Evolutionary conservation across 2,888 invertebrate species (phyloP).

Genomic region (Osmoderma eremita): DNA sequence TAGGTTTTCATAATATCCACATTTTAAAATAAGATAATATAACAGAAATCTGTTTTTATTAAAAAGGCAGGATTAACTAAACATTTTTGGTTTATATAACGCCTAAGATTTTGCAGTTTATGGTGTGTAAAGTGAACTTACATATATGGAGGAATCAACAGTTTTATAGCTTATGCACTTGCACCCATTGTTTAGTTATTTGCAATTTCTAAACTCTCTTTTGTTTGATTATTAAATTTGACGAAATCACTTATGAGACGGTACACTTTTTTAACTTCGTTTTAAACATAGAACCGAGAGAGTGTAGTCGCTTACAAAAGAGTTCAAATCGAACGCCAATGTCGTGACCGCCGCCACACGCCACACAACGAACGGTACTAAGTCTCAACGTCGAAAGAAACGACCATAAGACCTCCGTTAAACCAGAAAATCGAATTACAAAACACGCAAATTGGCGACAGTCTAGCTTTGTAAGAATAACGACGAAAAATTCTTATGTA

Average conservation of each 20-base stretch:
- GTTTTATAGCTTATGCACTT: slow-evolving; percentile 2
- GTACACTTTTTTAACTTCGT: slow-evolving; percentile 10
- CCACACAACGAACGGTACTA: slow-evolving; percentile 33
- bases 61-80: too few relatives aligned
- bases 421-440: slow-evolving; percentile 38
- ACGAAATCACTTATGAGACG: slow-evolving; percentile 14
- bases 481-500: slow-evolving; percentile 29
- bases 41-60: too few relatives aligned
- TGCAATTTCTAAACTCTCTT: too few relatives aligned
- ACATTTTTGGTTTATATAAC: too few relatives aligned
- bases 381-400: slow-evolving; percentile 32
- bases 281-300: neutral
- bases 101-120: too few relatives aligned
- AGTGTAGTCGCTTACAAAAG: slow-evolving; percentile 15
- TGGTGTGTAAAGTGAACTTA: neutral
- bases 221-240: neutral
- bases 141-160: slow-evolving; percentile 3
- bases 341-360: slow-evolving; percentile 32
- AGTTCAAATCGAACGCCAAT: slow-evolving; percentile 20
- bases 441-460: slow-evolving; percentile 37
- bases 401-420: slow-evolving; percentile 30
- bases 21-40: too few relatives aligned
- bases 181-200: neutral
- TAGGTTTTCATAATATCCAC: too few relatives aligned
- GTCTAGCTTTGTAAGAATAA: slow-evolving; percentile 30